phyloP scores from a whole-genome alignment of 2,113 vertebrate species.

The Psittacula cyanocephala region DNA sequence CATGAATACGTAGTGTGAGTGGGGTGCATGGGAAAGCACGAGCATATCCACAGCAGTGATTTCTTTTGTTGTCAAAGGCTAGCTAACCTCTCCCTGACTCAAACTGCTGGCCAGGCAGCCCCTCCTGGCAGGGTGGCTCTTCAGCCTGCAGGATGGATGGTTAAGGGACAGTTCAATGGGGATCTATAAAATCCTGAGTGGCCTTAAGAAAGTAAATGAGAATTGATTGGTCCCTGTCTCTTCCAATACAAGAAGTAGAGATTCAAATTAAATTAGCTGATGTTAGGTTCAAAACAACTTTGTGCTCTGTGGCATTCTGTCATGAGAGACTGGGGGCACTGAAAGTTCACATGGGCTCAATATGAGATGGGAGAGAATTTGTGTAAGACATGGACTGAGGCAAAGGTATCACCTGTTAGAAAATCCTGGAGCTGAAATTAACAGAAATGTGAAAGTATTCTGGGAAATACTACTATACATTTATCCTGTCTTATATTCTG shows the following conservation, averaged over 20 bases:
- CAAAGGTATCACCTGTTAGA: not conserved
- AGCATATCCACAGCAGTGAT: not conserved
- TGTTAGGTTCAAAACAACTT: not conserved
- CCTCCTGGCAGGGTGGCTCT: not conserved
- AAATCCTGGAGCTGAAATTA: not conserved
- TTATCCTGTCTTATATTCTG: not conserved
- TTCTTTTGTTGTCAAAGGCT: not conserved
- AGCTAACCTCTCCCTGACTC: not conserved
- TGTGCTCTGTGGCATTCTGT: not conserved
- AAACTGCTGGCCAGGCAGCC: not conserved
- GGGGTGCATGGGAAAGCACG: not conserved
- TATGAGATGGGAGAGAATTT: not conserved
- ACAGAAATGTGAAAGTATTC: not conserved
- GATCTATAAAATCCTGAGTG: not conserved
- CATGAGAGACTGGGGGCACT: not conserved
- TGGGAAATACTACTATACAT: not conserved
- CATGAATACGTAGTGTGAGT: not conserved
- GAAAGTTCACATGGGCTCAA: not conserved
- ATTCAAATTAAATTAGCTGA: not conserved
- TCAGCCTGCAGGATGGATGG: not conserved
- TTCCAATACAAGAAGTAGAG: not conserved
- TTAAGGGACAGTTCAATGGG: not conserved
- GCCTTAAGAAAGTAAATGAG: not conserved
- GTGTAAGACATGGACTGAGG: not conserved
- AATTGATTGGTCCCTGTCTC: not conserved